phyloP scores from a whole-genome alignment of 2,888 invertebrate species.

The Itoplectis maculator region DNA sequence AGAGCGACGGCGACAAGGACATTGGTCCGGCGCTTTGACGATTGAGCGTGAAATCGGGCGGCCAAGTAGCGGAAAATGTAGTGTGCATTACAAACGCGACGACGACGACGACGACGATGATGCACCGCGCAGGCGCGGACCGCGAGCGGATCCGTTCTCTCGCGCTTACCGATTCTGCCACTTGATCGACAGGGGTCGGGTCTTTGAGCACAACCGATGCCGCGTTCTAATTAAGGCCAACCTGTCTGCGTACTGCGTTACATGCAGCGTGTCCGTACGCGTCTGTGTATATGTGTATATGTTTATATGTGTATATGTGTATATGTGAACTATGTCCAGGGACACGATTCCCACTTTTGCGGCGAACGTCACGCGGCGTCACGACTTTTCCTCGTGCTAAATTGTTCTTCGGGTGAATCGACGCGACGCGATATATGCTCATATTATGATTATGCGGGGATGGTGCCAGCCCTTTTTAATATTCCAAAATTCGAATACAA shows the following conservation, averaged over 20 bases:
- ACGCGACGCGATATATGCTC: too few species aligned
- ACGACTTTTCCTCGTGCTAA: too few species aligned
- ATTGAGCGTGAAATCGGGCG: conserved; percentile 80
- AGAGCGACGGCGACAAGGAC: conserved; percentile 76
- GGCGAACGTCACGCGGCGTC: too few species aligned
- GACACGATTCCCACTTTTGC: neutral
- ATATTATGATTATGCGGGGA: too few species aligned
- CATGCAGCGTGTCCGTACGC: too few species aligned
- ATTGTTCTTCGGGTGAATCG: too few species aligned
- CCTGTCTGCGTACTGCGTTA: neutral
- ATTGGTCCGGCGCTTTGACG: conserved; percentile 77
- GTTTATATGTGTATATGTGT: too few species aligned
- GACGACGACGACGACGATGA: neutral
- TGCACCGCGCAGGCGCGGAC: neutral
- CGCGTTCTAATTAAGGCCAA: conserved; percentile 56
- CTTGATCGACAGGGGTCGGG: conserved; percentile 78
- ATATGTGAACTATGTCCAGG: too few species aligned
- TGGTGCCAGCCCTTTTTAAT: too few species aligned
- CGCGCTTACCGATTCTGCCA: conserved; percentile 78
- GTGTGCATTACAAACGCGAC: conserved; percentile 60
- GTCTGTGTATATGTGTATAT: too few species aligned
- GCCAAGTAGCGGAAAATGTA: conserved; percentile 83
- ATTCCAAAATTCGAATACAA: too few species aligned
- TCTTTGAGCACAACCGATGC: conserved; percentile 27
- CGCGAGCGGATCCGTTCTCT: conserved; percentile 64